phyloP scores from a whole-genome alignment of 2,113 vertebrate species.

The Syrrhaptes paradoxus region DNA sequence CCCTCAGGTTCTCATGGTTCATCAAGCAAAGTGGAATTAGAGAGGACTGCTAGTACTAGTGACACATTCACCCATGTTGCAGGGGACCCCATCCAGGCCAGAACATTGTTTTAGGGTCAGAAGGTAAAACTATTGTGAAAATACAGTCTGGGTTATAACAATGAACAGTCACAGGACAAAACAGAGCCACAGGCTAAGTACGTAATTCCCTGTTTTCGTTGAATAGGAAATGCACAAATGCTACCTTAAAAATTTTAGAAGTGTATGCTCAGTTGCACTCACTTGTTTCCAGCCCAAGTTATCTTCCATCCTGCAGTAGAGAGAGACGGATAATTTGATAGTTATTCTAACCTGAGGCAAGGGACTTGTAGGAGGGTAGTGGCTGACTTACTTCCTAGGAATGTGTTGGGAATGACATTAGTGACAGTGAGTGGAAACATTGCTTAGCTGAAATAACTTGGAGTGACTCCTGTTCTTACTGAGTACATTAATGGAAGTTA shows the following conservation, averaged over 20 bases:
- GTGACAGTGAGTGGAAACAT: not conserved
- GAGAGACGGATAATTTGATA: not conserved
- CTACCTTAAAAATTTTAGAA: not conserved
- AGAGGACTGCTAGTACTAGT: not conserved
- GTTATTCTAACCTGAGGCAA: slow-evolving; percentile 40
- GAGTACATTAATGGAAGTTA: not conserved
- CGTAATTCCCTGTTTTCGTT: not conserved
- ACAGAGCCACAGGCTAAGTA: not conserved
- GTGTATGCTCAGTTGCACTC: not conserved
- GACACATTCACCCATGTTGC: not conserved
- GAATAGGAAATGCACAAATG: not conserved
- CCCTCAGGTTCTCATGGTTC: not conserved
- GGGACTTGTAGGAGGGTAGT: not conserved
- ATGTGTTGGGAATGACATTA: not conserved
- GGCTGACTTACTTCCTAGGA: not conserved
- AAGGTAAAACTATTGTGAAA: not conserved
- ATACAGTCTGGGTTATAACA: not conserved
- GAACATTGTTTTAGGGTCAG: not conserved
- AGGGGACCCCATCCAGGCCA: not conserved
- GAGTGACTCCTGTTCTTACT: not conserved
- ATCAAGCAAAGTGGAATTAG: not conserved
- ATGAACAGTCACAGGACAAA: not conserved
- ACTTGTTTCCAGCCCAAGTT: not conserved
- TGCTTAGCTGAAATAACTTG: slow-evolving; percentile 20
- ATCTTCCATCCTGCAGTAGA: not conserved